These are phyloP conservation scores for Sebastes trivittatus DNA, from an alignment of 2,797 vertebrate species.

Conservation along the genomic window DNA sequence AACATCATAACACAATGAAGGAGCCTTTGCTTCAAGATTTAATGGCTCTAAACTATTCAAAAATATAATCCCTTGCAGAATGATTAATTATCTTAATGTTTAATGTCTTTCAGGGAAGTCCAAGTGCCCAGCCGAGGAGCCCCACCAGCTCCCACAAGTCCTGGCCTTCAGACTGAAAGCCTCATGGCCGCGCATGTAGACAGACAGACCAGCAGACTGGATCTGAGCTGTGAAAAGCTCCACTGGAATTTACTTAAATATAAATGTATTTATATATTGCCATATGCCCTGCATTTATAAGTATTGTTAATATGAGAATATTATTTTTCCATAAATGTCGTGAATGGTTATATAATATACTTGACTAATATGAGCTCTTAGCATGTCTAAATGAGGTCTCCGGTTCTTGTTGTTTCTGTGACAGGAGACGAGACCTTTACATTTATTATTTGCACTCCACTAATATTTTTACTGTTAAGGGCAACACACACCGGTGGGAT, in stretches of 20 bases:
- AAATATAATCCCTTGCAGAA: background rate
- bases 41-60: background rate
- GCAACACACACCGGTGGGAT: slow-evolving; percentile 6
- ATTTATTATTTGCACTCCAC: slow-evolving; percentile 66
- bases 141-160: slow-evolving; percentile 70
- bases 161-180: slow-evolving; percentile 71
- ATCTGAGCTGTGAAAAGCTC: slow-evolving; percentile 70
- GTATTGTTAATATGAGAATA: slow-evolving; percentile 74
- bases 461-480: slow-evolving; percentile 45
- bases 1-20: background rate
- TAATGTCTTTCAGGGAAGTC: slow-evolving; percentile 71
- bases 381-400: slow-evolving; percentile 37
- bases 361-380: slow-evolving; percentile 52
- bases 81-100: background rate
- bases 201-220: slow-evolving; percentile 57
- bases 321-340: slow-evolving; percentile 70
- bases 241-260: slow-evolving; percentile 79
- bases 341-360: slow-evolving; percentile 58
- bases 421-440: slow-evolving; percentile 41
- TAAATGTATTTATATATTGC: slow-evolving; percentile 73
- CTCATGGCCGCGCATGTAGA: background rate
- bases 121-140: slow-evolving; percentile 65
- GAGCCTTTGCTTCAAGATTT: background rate
- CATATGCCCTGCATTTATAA: slow-evolving; percentile 70
- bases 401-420: slow-evolving; percentile 15